These are phyloP conservation scores for Trypoxylon attenuatum DNA, from an alignment of 2,888 invertebrate species.

Conservation along the genomic window DNA sequence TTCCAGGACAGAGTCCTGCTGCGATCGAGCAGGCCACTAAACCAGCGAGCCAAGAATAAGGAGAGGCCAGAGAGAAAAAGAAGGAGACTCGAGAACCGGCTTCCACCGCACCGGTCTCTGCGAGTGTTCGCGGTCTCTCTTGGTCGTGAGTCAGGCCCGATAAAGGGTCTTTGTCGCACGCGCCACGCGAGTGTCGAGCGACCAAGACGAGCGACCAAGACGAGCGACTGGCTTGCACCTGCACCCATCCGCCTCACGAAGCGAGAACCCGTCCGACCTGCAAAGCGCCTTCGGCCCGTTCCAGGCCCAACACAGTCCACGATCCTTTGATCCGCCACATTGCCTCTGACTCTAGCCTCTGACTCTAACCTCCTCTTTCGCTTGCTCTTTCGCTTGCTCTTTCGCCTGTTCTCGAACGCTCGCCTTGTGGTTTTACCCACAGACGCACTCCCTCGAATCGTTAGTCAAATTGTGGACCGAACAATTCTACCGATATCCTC, in stretches of 20 bases:
- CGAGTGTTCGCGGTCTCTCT: conserved; percentile 33
- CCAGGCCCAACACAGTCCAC: neutral
- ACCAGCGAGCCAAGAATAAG: conserved; percentile 23
- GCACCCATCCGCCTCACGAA: conserved; percentile 57
- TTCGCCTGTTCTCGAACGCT: too few relatives aligned
- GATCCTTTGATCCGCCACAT: conserved; percentile 4
- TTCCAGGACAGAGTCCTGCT: too few relatives aligned
- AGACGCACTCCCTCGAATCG: conserved; percentile 5
- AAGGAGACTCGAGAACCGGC: conserved; percentile 57
- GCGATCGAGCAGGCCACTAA: too few relatives aligned
- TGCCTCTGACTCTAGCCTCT: conserved; percentile 13
- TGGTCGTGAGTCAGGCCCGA: conserved; percentile 23
- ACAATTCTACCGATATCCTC: too few relatives aligned
- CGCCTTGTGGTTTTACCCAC: too few relatives aligned
- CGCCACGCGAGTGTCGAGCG: conserved; percentile 69
- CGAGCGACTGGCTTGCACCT: conserved; percentile 71
- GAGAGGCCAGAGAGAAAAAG: conserved; percentile 28
- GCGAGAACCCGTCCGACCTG: conserved; percentile 7
- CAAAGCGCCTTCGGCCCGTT: neutral
- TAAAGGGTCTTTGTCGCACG: conserved; percentile 45
- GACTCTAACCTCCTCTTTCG: conserved; percentile 19
- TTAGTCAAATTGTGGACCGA: too few relatives aligned
- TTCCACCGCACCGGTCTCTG: conserved; percentile 43
- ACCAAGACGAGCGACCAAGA: neutral
- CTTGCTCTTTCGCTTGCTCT: neutral